A percentile compares a stretch with the other conserved stretches of the same genome.
These are phyloP conservation scores for Grapholita molesta DNA, from an alignment of 1,140 invertebrate species.

Conservation along the genomic window DNA sequence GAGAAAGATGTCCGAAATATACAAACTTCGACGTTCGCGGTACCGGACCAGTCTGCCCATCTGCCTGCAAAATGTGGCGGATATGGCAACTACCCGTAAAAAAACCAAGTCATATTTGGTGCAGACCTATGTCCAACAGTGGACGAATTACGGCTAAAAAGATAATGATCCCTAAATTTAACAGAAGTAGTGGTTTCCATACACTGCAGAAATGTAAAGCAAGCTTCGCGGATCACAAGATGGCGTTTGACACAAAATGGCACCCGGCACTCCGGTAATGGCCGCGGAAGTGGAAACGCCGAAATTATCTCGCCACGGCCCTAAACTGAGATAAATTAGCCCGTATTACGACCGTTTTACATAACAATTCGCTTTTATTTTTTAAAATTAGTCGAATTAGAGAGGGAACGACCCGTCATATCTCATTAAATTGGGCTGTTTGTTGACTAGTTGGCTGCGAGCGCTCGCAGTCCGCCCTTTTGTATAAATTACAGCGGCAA, in stretches of 20 bases:
- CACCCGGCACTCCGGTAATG: not conserved
- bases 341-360: slow-evolving; percentile 18
- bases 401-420: slow-evolving; percentile 17
- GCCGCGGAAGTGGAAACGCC: not conserved
- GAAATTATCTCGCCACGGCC: not conserved
- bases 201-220: not conserved
- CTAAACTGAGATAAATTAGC: slow-evolving; percentile 25
- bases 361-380: slow-evolving; percentile 24
- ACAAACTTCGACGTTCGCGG: too few species aligned
- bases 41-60: too few species aligned
- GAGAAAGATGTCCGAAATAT: too few species aligned
- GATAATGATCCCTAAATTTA: not conserved
- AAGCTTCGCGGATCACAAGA: not conserved
- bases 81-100: too few species aligned
- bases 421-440: slow-evolving; percentile 23
- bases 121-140: too few species aligned
- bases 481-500: not conserved
- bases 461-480: not conserved
- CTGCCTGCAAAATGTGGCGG: too few species aligned
- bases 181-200: not conserved
- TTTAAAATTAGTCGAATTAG: slow-evolving; percentile 41
- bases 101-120: too few species aligned
- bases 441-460: slow-evolving; percentile 7
- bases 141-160: too few species aligned
- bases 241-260: not conserved